These are phyloP conservation scores for Melitaea athalia DNA, from an alignment of 2,888 invertebrate species.

Conservation along the genomic window DNA sequence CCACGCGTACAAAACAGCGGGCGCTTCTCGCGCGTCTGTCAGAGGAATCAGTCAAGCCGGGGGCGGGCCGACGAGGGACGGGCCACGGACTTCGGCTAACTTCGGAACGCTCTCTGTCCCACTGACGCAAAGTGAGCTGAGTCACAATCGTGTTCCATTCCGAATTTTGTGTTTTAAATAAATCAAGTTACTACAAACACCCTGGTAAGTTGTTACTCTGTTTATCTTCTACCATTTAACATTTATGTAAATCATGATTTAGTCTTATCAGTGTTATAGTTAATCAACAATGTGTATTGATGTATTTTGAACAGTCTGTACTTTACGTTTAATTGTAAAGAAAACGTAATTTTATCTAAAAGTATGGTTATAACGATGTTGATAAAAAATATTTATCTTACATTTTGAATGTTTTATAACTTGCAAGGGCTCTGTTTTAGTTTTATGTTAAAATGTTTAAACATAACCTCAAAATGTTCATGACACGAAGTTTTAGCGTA, in stretches of 20 bases:
- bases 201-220: constrained; percentile 56
- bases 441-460: constrained; percentile 29
- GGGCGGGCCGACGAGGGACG: constrained; percentile 62
- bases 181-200: constrained; percentile 24
- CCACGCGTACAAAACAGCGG: constrained; percentile 64
- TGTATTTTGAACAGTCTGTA: constrained; percentile 43
- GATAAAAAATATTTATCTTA: constrained; percentile 13
- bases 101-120: constrained; percentile 59
- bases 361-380: constrained; percentile 20
- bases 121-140: constrained; percentile 63
- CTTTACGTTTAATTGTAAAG: constrained; percentile 8
- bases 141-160: constrained; percentile 56
- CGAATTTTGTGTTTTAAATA: constrained; percentile 34
- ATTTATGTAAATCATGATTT: background rate
- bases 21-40: constrained; percentile 66
- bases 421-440: background rate
- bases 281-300: constrained; percentile 17
- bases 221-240: constrained; percentile 27
- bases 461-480: constrained; percentile 60
- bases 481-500: constrained; percentile 40
- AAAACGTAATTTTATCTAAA: constrained; percentile 8
- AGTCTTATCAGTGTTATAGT: background rate
- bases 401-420: constrained; percentile 3
- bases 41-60: constrained; percentile 56
- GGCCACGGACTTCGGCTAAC: constrained; percentile 61